Evolutionary conservation across 2,113 vertebrate species (phyloP).

Genomic region (Vulpes ferrilata): DNA sequence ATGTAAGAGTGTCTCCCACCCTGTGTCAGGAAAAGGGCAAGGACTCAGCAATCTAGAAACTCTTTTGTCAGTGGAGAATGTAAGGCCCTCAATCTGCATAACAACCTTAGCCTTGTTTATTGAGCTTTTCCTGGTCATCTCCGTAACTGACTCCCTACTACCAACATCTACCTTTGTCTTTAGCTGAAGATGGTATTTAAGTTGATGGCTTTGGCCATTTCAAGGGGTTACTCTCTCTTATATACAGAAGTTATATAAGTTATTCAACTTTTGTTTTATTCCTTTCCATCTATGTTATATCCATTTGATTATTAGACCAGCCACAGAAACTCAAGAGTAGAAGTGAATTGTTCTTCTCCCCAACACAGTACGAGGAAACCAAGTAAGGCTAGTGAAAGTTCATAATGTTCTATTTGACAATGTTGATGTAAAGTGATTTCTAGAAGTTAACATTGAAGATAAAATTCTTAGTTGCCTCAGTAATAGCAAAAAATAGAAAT

Average conservation of each 20-base stretch:
- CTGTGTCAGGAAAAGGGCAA: neutral
- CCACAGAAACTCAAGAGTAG: neutral
- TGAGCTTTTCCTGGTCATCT: neutral
- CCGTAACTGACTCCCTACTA: neutral
- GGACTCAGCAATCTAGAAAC: neutral
- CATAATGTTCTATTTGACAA: neutral
- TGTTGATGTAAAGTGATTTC: neutral
- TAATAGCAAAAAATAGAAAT: neutral
- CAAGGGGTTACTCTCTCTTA: neutral
- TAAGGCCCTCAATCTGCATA: neutral
- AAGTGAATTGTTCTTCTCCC: neutral
- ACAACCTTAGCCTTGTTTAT: neutral
- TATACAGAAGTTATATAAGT: neutral
- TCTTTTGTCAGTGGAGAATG: neutral
- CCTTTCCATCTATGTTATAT: neutral
- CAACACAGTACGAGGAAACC: neutral
- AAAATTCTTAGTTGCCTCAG: neutral
- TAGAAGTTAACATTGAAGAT: neutral
- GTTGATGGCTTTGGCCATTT: neutral
- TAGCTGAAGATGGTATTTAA: neutral
- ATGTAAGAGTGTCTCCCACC: neutral
- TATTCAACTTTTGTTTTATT: neutral
- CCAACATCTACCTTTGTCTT: neutral
- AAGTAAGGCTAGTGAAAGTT: neutral
- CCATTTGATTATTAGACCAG: neutral